Conservation (phyloP, 2,113 vertebrate genomes). For the Vombatus ursinus region DNA sequence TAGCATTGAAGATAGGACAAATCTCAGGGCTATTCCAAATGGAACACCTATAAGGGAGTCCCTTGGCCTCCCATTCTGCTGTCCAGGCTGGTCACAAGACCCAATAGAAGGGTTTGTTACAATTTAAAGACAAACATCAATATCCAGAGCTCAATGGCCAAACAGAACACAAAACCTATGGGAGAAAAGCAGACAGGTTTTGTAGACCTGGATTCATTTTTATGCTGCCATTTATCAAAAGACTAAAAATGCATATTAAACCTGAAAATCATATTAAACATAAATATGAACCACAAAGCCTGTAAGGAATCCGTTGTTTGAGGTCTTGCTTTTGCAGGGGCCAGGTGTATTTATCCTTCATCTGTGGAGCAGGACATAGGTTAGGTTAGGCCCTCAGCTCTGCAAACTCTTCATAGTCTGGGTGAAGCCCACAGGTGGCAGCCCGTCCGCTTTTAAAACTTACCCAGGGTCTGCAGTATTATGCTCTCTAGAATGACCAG, state of each 20-base stretch:
- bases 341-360: conserved; percentile 57
- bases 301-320: conserved; percentile 43
- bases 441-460: conserved; percentile 86
- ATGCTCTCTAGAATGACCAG: conserved; percentile 99
- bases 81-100: conserved; percentile 17
- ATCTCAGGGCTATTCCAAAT: not conserved
- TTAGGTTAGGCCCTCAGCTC: conserved; percentile 71
- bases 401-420: conserved; percentile 62
- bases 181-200: conserved; percentile 8
- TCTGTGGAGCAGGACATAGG: conserved; percentile 77
- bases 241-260: conserved; percentile 50
- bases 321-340: conserved; percentile 50
- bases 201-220: conserved; percentile 44
- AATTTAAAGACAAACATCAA: conserved; percentile 47
- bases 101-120: not conserved
- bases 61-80: conserved; percentile 10
- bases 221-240: conserved; percentile 30
- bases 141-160: not conserved
- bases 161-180: conserved; percentile 56
- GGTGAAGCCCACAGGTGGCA: conserved; percentile 64
- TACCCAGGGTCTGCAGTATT: conserved; percentile 99
- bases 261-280: conserved; percentile 55
- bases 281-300: conserved; percentile 38
- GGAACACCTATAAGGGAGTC: conserved; percentile 8
- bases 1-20: conserved; percentile 16